Evolutionary conservation across 1,140 invertebrate genomes (phyloP), one percentile per base, ranked within the genome.

Genomic region (Thaumetopoea pityocampa): DNA sequence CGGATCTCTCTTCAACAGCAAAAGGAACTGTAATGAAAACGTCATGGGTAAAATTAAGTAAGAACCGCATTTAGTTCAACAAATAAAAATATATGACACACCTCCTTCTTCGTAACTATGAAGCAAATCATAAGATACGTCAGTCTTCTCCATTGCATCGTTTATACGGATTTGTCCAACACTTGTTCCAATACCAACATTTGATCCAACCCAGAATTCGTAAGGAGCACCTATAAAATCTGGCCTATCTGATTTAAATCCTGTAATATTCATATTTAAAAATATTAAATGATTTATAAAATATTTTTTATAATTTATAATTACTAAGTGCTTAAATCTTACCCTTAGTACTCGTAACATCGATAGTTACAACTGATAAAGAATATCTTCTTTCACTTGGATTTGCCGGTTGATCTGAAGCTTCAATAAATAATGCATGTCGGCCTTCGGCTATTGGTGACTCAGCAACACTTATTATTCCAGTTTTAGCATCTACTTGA

Each of bases 171-270:
- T 92, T 78, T 95, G 93, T 1, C 96, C 96, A 23, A 98, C 90
- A 53, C 92, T 95, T 0, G 94, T 95, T 4, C 93, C 94, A 28
- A 94, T 85, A 0, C 90, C 89, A 0, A 93, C 93, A 65, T 94
- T 94, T 32, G 92, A 92, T 1, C 92, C 92, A 8, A 97, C 92
- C 91, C 92, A 94, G 77, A 98, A 96, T 49, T 94, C 92, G 63
- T 97, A 98, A 0, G 95, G 94, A 0, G 94, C 89, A 14, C 95
- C 94, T 12, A 94, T 85, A 64, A 98, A 98, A 48, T 93, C 90
- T 0, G 96, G 95, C 18, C 85, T 84, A 45, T 88, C 88, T 16
- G 82, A 57, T 46, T 77, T 85, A 10, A 70, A 57, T 9, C 74
- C 88, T 89, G 17, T 47, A 64, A 68, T n/a, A 44, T 38, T 43